A percentile compares a stretch with the other conserved stretches of the same genome.
These are phyloP conservation scores for Drosophila fulvimacula DNA, from an alignment of 2,888 invertebrate genomes.

Conservation along the genomic window DNA sequence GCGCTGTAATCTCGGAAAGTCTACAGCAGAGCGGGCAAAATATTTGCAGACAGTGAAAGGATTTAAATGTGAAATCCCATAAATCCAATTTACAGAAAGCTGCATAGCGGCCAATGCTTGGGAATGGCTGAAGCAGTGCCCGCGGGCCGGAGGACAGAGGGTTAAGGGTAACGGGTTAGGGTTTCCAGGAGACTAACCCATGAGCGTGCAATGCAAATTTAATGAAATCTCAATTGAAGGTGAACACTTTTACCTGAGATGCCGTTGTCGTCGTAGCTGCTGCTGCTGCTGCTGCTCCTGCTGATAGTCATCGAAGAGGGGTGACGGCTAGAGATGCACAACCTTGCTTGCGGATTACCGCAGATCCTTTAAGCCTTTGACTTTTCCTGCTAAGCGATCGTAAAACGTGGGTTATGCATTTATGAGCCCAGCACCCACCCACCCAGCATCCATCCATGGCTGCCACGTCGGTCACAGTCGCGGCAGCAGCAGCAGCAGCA, in stretches of 20 bases:
- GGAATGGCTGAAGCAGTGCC: background rate
- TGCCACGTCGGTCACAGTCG: background rate
- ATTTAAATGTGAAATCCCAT: slow-evolving; percentile 76
- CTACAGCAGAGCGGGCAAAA: slow-evolving; percentile 67
- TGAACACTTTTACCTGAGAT: slow-evolving; percentile 18
- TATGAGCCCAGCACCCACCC: slow-evolving; percentile 58
- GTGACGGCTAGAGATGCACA: slow-evolving; percentile 43
- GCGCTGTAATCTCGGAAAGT: slow-evolving; percentile 53
- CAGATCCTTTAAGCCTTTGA: slow-evolving; percentile 76
- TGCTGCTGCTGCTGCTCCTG: background rate
- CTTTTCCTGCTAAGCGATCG: slow-evolving; percentile 82
- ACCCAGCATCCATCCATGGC: slow-evolving; percentile 1
- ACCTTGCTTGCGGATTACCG: slow-evolving; percentile 68
- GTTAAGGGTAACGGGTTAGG: slow-evolving; percentile 15
- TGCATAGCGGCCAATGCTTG: slow-evolving; percentile 53
- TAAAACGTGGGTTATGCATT: slow-evolving; percentile 78
- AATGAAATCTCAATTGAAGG: slow-evolving; percentile 59
- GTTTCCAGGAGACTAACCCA: slow-evolving; percentile 15
- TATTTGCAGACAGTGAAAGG: slow-evolving; percentile 81
- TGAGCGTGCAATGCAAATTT: slow-evolving; percentile 31
- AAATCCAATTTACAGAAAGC: slow-evolving; percentile 83
- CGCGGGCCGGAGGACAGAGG: too few species aligned
- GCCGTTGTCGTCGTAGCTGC: too few species aligned
- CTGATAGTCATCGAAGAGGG: slow-evolving; percentile 33
- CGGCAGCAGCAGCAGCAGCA: background rate